phyloP scores from a whole-genome alignment of 2,888 invertebrate genomes.

The Apamea sordens region DNA sequence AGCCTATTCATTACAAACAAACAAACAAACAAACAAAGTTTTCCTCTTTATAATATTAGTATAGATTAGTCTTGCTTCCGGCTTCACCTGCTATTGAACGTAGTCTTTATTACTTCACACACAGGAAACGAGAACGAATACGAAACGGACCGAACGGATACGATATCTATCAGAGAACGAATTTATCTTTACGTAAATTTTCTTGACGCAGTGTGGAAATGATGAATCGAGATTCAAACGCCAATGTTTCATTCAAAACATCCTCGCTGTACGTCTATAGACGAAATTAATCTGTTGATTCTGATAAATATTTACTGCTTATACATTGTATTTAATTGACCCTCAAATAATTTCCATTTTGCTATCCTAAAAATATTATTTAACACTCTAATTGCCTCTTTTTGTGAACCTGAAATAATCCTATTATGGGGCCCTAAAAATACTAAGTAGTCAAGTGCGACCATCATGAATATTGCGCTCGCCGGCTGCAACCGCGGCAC shows the following conservation, averaged over 20 bases:
- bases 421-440: no score
- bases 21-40: no score
- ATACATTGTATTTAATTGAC: neutral
- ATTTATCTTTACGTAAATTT: conserved; percentile 25
- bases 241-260: neutral
- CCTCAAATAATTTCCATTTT: neutral
- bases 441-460: no score
- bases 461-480: no score
- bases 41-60: no score
- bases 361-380: neutral
- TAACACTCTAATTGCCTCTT: neutral
- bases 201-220: conserved; percentile 26
- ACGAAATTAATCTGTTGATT: conserved; percentile 8
- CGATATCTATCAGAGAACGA: neutral
- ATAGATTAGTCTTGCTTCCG: conserved; percentile 18
- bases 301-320: neutral
- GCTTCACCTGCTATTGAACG: conserved; percentile 27
- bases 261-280: neutral
- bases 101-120: conserved; percentile 36
- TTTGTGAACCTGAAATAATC: neutral
- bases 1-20: no score
- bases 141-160: no score
- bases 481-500: no score
- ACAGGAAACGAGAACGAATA: conserved; percentile 11
- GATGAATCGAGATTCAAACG: conserved; percentile 13